These are phyloP conservation scores for Euphonia xanthogaster DNA, from an alignment of 2,797 vertebrate species.

Conservation along the genomic window DNA sequence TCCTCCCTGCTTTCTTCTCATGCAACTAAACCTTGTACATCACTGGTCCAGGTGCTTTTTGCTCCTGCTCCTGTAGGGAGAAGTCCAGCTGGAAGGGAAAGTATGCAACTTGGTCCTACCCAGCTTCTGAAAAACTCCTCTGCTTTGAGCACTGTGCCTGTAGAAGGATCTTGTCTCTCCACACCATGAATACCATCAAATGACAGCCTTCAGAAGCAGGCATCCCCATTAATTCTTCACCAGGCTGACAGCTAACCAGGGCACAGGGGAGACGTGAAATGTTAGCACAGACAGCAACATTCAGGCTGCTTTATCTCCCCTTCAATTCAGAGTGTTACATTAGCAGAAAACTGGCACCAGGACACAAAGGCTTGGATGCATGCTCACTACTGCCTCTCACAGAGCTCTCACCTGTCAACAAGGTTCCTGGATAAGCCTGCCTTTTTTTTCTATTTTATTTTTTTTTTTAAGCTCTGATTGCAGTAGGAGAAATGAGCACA, in stretches of 20 bases:
- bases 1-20: not conserved
- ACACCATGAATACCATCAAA: not conserved
- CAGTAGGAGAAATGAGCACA: not conserved
- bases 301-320: not conserved
- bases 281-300: not conserved
- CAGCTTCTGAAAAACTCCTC: not conserved
- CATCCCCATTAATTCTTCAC: not conserved
- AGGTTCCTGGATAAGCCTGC: not conserved
- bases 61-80: not conserved
- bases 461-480: not conserved
- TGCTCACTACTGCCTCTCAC: not conserved
- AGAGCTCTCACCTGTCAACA: not conserved
- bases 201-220: not conserved
- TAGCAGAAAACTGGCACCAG: not conserved
- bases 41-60: not conserved
- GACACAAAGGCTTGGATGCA: not conserved
- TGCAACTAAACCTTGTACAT: not conserved
- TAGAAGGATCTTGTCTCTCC: not conserved
- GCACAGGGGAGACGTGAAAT: not conserved
- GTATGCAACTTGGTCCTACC: not conserved
- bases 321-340: not conserved
- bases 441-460: fast-evolving
- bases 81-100: not conserved
- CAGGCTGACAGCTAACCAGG: not conserved
- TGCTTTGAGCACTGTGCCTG: not conserved